Conservation (phyloP, 2,888 invertebrate genomes). For the Dorcus hopei region DNA sequence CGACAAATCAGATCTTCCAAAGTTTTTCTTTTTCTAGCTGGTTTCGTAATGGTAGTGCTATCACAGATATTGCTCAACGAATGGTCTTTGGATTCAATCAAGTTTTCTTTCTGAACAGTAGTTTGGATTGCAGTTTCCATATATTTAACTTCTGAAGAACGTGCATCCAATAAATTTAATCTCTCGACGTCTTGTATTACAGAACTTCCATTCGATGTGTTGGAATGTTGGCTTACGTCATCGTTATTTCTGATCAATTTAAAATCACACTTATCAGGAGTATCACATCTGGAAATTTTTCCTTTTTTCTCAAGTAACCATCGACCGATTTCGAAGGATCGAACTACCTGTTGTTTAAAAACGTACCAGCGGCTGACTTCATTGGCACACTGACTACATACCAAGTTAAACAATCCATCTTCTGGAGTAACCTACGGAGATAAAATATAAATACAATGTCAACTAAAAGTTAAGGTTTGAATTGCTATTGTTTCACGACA, state of each 20-base stretch:
- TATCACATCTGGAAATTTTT: background rate
- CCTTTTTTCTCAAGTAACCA: constrained; percentile 18
- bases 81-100: no score
- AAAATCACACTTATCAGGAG: background rate
- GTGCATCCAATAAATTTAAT: background rate
- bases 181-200: background rate
- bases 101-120: no score
- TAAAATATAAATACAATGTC: no score
- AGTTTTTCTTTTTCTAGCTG: background rate
- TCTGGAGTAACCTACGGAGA: background rate
- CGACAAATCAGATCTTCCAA: constrained; percentile 20
- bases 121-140: constrained; percentile 4
- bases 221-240: background rate
- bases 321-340: constrained; percentile 28
- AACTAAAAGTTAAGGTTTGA: no score
- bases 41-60: no score
- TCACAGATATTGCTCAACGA: no score
- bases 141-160: background rate
- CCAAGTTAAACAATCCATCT: constrained; percentile 1
- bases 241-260: background rate
- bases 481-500: no score
- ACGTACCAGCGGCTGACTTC: constrained; percentile 31
- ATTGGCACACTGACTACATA: constrained; percentile 20
- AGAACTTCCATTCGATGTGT: background rate
- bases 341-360: constrained; percentile 29